These are phyloP conservation scores for Macaca mulatta DNA, from an alignment of 2,113 vertebrate species.

Conservation along the genomic window DNA sequence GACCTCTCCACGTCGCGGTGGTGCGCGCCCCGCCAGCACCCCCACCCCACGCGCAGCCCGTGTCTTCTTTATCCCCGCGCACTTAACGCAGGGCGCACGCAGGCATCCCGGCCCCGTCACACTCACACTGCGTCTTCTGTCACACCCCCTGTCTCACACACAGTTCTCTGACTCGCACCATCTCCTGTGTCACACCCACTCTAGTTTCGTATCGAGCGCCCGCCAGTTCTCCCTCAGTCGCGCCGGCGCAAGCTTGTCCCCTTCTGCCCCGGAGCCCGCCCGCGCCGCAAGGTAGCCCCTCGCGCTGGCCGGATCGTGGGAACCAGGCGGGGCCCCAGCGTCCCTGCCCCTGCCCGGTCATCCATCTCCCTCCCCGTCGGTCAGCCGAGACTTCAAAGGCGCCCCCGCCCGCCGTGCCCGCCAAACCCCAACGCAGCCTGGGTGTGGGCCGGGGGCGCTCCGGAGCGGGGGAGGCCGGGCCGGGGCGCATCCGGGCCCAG, in stretches of 20 bases:
- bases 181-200: not conserved
- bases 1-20: too few relatives aligned
- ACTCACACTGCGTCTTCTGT: too few relatives aligned
- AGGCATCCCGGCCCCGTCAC: not conserved
- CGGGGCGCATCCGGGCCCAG: accelerated
- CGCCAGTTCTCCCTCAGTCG: not conserved
- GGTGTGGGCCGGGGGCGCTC: not conserved
- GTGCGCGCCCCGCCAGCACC: not conserved
- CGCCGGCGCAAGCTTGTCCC: not conserved
- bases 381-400: slow-evolving; percentile 88
- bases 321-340: slow-evolving; percentile 88
- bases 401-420: slow-evolving; percentile 52
- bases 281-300: not conserved
- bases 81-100: not conserved
- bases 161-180: not conserved
- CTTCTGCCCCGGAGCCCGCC: not conserved
- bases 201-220: not conserved
- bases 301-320: slow-evolving; percentile 86
- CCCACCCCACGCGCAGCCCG: not conserved
- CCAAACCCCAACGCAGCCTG: not conserved
- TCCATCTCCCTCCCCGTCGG: slow-evolving; percentile 89
- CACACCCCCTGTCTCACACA: not conserved
- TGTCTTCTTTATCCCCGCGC: not conserved
- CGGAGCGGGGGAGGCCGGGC: accelerated
- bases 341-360: slow-evolving; percentile 90